Percentiles rank a stretch among this genome's conserved stretches.
Conservation (phyloP, 2,888 invertebrate species). For the Scaptomyza cyrtandrae region DNA sequence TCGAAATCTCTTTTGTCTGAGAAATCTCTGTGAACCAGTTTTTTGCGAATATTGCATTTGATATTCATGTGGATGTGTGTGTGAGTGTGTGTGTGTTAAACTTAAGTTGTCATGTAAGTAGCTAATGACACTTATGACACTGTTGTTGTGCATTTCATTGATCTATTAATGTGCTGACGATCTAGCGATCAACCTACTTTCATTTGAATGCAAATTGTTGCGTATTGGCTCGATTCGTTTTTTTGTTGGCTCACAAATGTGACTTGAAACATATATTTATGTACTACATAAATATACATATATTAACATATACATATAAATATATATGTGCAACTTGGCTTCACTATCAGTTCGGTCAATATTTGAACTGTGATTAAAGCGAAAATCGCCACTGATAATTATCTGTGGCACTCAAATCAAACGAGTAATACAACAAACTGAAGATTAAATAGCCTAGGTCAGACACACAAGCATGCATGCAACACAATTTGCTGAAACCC, state of each 20-base stretch:
- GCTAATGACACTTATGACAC: conserved; percentile 34
- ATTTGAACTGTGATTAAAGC: not conserved
- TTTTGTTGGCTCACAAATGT: too few species aligned
- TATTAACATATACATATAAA: too few species aligned
- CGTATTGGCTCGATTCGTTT: too few species aligned
- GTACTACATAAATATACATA: too few species aligned
- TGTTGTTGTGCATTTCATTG: conserved; percentile 43
- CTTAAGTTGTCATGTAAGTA: too few species aligned
- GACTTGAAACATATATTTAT: too few species aligned
- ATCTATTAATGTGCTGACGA: conserved; percentile 26
- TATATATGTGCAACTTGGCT: not conserved
- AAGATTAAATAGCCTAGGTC: not conserved
- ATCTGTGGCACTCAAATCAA: not conserved
- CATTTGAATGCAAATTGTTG: not conserved
- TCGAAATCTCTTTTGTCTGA: not conserved
- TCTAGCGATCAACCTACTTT: conserved; percentile 28
- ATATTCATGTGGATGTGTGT: too few species aligned
- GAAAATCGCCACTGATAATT: not conserved
- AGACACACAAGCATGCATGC: not conserved
- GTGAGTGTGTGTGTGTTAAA: too few species aligned
- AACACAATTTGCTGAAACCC: too few species aligned
- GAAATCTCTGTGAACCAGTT: not conserved
- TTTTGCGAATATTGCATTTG: too few species aligned
- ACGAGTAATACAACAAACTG: not conserved
- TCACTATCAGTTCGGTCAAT: conserved; percentile 23